Evolutionary conservation across 2,113 vertebrate genomes (phyloP).

Genomic region (Notothenia coriiceps): DNA sequence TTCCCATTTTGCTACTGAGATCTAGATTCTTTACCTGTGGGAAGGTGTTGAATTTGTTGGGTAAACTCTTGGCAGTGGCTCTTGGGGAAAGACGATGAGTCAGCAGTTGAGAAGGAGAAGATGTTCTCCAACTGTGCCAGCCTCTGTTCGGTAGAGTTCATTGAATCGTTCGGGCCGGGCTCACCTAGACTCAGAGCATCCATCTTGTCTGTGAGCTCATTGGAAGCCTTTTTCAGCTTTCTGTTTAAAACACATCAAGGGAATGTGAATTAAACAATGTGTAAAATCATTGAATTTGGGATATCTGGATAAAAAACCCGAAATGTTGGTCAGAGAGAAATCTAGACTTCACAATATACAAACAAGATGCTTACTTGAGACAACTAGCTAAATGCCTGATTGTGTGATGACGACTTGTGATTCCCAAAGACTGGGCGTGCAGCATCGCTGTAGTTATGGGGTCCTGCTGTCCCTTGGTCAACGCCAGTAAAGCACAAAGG

Average conservation of each 20-base stretch:
- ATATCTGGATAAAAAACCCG: no score
- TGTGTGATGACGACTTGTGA: slow-evolving; percentile 90
- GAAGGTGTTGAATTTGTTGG: slow-evolving; percentile 84
- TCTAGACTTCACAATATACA: background rate
- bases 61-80: slow-evolving; percentile 79
- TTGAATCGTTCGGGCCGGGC: background rate
- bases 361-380: slow-evolving; percentile 81
- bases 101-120: slow-evolving; percentile 83
- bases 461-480: slow-evolving; percentile 83
- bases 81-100: slow-evolving; percentile 70
- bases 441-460: slow-evolving; percentile 86
- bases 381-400: slow-evolving; percentile 84
- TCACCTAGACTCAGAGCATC: slow-evolving; percentile 83
- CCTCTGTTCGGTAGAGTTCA: slow-evolving; percentile 45
- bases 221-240: slow-evolving; percentile 84
- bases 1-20: background rate
- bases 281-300: background rate
- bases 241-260: slow-evolving; percentile 68
- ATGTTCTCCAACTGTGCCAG: slow-evolving; percentile 83
- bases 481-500: slow-evolving; percentile 87
- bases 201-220: slow-evolving; percentile 81
- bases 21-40: slow-evolving; percentile 79
- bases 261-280: background rate
- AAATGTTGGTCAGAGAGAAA: background rate
- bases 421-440: slow-evolving; percentile 86